phyloP scores from a whole-genome alignment of 2,797 vertebrate genomes.

The Pangasius mekongensis region DNA sequence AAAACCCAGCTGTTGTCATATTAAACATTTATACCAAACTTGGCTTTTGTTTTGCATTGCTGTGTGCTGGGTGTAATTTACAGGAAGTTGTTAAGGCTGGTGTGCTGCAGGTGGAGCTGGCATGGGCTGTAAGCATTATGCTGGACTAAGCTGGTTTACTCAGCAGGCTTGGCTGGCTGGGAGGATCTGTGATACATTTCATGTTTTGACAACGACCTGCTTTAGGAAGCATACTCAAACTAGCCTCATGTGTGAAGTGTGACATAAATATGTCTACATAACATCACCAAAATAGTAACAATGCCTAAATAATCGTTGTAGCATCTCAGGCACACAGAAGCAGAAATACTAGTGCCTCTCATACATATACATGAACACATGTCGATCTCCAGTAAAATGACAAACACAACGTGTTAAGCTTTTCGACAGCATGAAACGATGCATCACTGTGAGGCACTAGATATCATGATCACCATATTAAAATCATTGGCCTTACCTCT shows the following conservation, averaged over 20 bases:
- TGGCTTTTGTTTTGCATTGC: neutral
- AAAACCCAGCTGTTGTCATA: neutral
- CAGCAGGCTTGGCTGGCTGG: neutral
- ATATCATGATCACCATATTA: neutral
- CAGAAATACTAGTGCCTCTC: neutral
- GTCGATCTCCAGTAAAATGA: neutral
- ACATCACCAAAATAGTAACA: neutral
- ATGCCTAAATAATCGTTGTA: neutral
- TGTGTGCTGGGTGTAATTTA: neutral
- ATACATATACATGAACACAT: neutral
- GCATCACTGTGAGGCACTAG: neutral
- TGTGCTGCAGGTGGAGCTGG: conserved; percentile 15
- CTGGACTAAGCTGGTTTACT: neutral
- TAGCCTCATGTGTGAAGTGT: neutral
- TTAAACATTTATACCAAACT: neutral
- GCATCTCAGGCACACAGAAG: neutral
- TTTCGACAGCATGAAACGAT: neutral
- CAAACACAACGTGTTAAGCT: neutral
- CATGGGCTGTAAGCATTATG: neutral
- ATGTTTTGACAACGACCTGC: neutral
- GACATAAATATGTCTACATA: neutral
- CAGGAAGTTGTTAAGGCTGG: neutral
- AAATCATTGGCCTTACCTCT: conserved; percentile 19
- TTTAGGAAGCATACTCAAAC: neutral
- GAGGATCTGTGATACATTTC: neutral